Conservation (phyloP, 1,140 invertebrate genomes). For the Macrobrachium nipponense region DNA sequence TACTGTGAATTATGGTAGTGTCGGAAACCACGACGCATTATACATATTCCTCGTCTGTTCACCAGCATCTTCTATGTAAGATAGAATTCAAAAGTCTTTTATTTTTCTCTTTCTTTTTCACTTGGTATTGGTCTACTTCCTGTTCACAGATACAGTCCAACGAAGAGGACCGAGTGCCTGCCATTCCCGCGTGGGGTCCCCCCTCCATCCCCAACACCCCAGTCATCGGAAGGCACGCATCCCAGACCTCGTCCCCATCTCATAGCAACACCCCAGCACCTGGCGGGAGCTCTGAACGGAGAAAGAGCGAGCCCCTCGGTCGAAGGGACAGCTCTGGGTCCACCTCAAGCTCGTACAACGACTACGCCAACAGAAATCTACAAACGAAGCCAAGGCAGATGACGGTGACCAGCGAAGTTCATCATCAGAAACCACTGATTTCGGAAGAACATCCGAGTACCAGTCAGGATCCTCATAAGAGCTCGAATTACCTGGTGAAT, state of each 20-base stretch:
- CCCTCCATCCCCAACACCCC: constrained; percentile 63
- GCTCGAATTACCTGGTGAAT: not conserved
- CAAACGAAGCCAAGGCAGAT: constrained; percentile 1
- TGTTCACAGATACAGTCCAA: constrained; percentile 61
- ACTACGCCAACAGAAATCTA: not conserved
- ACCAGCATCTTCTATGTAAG: not conserved
- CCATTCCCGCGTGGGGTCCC: constrained; percentile 58
- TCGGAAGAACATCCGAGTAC: not conserved
- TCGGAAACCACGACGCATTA: too few species aligned
- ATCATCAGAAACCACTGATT: not conserved
- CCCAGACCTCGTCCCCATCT: not conserved
- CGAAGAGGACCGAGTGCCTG: constrained; percentile 62
- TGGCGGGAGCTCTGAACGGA: too few species aligned
- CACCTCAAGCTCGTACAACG: not conserved
- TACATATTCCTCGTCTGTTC: not conserved
- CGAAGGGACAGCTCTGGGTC: not conserved
- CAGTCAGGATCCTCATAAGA: constrained; percentile 1
- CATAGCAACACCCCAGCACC: not conserved
- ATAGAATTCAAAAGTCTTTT: not conserved
- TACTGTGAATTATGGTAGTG: too few species aligned
- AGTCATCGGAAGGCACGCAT: constrained; percentile 56
- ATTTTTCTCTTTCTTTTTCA: not conserved
- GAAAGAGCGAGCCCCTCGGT: not conserved
- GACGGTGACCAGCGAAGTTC: constrained; percentile 40
- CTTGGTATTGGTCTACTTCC: not conserved